Evolutionary conservation across 35 echinoderm and acorn worm genomes (phyloP).

Genomic region (Holothuria glaberrima): DNA sequence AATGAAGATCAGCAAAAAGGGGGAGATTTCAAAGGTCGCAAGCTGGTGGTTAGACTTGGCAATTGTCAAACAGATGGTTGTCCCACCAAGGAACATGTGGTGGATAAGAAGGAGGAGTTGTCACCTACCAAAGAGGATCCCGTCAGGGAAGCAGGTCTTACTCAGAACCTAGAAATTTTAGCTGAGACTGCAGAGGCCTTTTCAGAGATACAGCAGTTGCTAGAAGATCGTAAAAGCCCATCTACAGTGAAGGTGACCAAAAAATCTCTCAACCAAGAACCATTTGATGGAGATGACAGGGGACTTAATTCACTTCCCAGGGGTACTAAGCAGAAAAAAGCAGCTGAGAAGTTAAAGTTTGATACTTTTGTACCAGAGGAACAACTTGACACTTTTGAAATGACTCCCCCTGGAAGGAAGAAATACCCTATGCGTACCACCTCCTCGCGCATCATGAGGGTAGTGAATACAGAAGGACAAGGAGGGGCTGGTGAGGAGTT

Average conservation of each 20-base stretch:
- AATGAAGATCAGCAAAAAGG: too few species aligned
- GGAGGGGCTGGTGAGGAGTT: background rate
- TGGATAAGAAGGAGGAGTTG: background rate
- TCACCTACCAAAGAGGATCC: background rate
- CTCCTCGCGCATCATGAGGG: slow-evolving; percentile 75
- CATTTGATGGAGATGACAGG: background rate
- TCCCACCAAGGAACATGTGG: background rate
- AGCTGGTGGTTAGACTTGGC: background rate
- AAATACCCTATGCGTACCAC: slow-evolving; percentile 96
- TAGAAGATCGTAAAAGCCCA: background rate
- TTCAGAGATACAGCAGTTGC: slow-evolving; percentile 34
- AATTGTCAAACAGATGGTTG: background rate
- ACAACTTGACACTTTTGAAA: slow-evolving; percentile 54
- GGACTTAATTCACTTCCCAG: background rate
- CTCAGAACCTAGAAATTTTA: slow-evolving; percentile 51
- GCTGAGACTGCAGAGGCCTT: slow-evolving; percentile 40
- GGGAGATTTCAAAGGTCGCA: background rate
- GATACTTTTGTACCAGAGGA: slow-evolving; percentile 43
- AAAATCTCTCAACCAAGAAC: background rate
- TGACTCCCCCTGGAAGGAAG: slow-evolving; percentile 70
- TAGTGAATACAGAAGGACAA: slow-evolving; percentile 52
- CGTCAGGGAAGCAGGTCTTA: slow-evolving; percentile 37
- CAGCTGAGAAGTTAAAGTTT: slow-evolving; percentile 54
- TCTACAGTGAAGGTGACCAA: background rate
- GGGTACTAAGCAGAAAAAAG: background rate